Conservation (phyloP, 1,140 invertebrate genomes). For the Bombus turneri region DNA sequence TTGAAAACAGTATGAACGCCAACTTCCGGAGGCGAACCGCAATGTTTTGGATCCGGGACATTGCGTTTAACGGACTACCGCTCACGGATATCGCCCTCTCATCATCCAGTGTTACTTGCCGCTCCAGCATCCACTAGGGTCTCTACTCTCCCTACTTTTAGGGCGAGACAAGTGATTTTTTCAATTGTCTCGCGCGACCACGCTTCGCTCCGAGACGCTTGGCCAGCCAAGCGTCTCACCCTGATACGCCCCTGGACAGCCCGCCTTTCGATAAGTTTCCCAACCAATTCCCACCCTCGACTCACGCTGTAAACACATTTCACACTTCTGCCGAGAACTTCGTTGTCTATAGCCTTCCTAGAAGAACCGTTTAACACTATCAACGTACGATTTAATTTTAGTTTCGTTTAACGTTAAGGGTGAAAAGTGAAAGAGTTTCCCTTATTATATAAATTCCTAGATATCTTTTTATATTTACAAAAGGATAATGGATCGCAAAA, state of each 20-base stretch:
- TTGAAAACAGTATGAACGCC: conserved; percentile 28
- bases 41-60: conserved; percentile 71
- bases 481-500: too few species aligned
- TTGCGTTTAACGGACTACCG: conserved; percentile 78
- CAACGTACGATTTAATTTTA: background rate
- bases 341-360: background rate
- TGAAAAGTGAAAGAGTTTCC: too few species aligned
- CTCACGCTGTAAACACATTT: conserved; percentile 56
- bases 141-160: conserved; percentile 69
- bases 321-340: conserved; percentile 42
- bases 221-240: conserved; percentile 79
- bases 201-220: conserved; percentile 73
- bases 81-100: conserved; percentile 64
- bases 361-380: background rate
- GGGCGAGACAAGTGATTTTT: conserved; percentile 81
- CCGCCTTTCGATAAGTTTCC: conserved; percentile 19
- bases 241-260: conserved; percentile 64
- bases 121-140: conserved; percentile 56
- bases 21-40: conserved; percentile 50
- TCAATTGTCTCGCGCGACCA: conserved; percentile 78
- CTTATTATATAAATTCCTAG: too few species aligned
- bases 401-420: background rate
- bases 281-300: conserved; percentile 42
- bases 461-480: too few species aligned
- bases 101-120: conserved; percentile 54